phyloP scores from a whole-genome alignment of 2,888 invertebrate genomes.

The Alloplasta piceator region DNA sequence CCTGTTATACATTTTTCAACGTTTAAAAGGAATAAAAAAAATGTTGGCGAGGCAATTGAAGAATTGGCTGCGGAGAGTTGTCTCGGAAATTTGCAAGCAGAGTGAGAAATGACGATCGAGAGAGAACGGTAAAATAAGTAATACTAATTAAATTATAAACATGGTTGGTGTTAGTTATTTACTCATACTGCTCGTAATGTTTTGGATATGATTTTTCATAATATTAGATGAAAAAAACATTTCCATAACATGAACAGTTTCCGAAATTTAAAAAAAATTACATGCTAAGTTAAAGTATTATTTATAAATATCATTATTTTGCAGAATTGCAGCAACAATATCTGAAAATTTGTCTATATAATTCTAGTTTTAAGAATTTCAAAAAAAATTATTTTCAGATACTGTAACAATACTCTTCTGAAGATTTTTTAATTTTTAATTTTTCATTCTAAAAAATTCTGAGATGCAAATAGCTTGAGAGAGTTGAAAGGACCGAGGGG shows the following conservation, averaged over 20 bases:
- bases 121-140: conserved; percentile 6
- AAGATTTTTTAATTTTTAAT: background rate
- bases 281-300: background rate
- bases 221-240: background rate
- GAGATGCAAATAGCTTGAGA: conserved; percentile 4
- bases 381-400: background rate
- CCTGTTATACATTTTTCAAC: background rate
- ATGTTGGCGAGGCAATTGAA: background rate
- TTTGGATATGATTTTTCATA: background rate
- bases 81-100: background rate
- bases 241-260: background rate
- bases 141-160: conserved; percentile 6
- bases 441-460: background rate
- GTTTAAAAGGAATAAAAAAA: conserved; percentile 1
- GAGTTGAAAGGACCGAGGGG: background rate
- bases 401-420: background rate
- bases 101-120: conserved; percentile 1
- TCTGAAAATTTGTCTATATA: background rate
- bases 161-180: background rate
- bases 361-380: background rate
- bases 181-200: background rate
- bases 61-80: conserved; percentile 6
- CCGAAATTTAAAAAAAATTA: background rate
- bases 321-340: background rate
- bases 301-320: background rate